phyloP scores from a whole-genome alignment of 2,113 vertebrate genomes.

The Macquaria australasica region DNA sequence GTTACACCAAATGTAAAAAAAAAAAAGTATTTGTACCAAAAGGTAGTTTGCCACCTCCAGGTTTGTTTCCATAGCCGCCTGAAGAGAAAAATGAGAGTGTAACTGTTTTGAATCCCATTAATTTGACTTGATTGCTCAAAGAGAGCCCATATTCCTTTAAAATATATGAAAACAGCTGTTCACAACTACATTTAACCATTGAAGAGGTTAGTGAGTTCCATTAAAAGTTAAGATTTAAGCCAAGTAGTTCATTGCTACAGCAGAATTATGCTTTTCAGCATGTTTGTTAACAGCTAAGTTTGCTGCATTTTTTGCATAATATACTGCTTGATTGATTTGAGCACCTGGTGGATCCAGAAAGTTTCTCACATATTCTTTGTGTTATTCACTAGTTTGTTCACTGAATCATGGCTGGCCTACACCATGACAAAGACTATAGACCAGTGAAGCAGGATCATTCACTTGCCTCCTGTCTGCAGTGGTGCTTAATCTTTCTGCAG shows the following conservation, averaged over 20 bases:
- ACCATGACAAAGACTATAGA: neutral
- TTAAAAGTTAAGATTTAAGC: neutral
- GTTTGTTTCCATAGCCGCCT: conserved; percentile 91
- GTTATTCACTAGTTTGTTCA: neutral
- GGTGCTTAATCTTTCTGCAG: neutral
- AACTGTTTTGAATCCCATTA: conserved; percentile 2
- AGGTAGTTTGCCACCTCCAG: conserved; percentile 89
- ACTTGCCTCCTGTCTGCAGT: neutral
- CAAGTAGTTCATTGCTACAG: neutral
- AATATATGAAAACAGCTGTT: neutral
- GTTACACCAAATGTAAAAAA: neutral
- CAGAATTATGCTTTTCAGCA: neutral
- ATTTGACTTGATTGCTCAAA: neutral
- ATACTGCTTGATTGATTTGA: neutral
- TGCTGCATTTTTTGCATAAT: neutral
- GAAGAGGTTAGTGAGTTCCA: neutral
- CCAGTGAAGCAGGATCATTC: neutral
- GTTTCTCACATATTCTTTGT: neutral
- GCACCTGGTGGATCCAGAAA: neutral
- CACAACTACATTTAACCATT: neutral
- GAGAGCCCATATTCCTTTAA: neutral
- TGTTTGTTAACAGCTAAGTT: neutral
- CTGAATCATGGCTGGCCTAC: neutral
- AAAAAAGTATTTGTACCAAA: conserved; percentile 76
- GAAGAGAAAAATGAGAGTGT: conserved; percentile 50